Percentiles rank a stretch among this genome's conserved stretches.
These are phyloP conservation scores for Epinephelus moara DNA, from an alignment of 2,113 vertebrate species.

Conservation along the genomic window DNA sequence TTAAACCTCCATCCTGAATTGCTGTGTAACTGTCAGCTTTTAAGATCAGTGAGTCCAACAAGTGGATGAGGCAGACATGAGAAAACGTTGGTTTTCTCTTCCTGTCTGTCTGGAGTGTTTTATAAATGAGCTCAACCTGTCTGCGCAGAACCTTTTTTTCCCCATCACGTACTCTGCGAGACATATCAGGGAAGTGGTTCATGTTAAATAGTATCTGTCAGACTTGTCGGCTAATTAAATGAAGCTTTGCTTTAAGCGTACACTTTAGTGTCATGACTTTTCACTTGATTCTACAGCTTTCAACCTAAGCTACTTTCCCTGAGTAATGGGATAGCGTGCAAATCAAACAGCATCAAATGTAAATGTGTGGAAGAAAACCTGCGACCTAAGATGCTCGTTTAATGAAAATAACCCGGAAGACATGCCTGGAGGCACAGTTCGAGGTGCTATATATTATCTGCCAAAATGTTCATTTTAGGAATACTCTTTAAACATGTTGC, in stretches of 20 bases:
- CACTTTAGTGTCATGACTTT: constrained; percentile 67
- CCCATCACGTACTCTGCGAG: constrained; percentile 56
- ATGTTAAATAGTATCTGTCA: constrained; percentile 78
- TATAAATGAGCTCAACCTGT: constrained; percentile 71
- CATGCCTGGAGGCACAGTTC: constrained; percentile 60
- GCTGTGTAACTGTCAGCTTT: constrained; percentile 52
- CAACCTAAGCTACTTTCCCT: constrained; percentile 43
- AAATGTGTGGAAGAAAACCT: constrained; percentile 38
- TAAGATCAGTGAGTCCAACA: constrained; percentile 62
- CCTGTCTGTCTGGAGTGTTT: constrained; percentile 63
- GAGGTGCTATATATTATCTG: constrained; percentile 41
- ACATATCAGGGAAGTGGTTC: constrained; percentile 68
- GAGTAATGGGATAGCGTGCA: constrained; percentile 29
- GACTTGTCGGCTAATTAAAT: constrained; percentile 78
- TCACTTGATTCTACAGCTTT: constrained; percentile 63
- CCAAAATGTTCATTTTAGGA: constrained; percentile 52
- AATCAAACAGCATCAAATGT: constrained; percentile 62
- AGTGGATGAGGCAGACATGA: constrained; percentile 63
- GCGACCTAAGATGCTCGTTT: constrained; percentile 46
- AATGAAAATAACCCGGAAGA: constrained; percentile 56
- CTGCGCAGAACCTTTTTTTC: constrained; percentile 48
- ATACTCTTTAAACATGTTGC: constrained; percentile 54
- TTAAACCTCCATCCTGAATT: constrained; percentile 45
- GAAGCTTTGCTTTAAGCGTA: constrained; percentile 64
- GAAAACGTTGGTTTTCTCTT: constrained; percentile 51